phyloP scores from a whole-genome alignment of 2,797 vertebrate genomes.

The Lagocephalus sceleratus region DNA sequence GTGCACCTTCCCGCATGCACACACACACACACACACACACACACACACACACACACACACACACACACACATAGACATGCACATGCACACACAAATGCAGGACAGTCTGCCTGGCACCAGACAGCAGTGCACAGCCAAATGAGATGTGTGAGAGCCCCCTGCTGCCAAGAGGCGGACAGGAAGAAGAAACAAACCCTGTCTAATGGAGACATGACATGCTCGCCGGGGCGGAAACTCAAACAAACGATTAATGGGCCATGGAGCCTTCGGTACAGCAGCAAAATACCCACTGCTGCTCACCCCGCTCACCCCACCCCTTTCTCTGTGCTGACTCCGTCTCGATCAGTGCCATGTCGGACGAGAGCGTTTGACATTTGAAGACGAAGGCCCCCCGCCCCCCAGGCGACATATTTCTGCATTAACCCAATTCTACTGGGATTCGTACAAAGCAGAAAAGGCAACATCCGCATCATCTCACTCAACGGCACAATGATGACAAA shows the following conservation, averaged over 20 bases:
- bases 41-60: constrained; percentile 19
- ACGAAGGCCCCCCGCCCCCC: constrained; percentile 37
- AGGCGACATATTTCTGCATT: constrained; percentile 51
- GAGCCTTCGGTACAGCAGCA: constrained; percentile 71
- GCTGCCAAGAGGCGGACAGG: constrained; percentile 77
- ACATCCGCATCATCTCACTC: background rate
- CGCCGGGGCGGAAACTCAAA: constrained; percentile 80
- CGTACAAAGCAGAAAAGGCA: constrained; percentile 21
- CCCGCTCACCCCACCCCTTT: constrained; percentile 2
- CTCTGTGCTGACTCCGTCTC: constrained; percentile 47
- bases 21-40: constrained; percentile 22
- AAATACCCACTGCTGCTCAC: constrained; percentile 52
- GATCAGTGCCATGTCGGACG: constrained; percentile 50
- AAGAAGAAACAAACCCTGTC: constrained; percentile 79
- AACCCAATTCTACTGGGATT: constrained; percentile 30
- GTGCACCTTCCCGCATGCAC: constrained; percentile 25
- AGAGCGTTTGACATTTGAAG: constrained; percentile 57
- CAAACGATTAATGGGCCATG: constrained; percentile 82
- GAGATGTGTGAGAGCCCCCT: constrained; percentile 81
- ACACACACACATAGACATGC: constrained; percentile 20
- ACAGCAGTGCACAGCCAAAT: constrained; percentile 69
- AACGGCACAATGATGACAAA: too few relatives aligned
- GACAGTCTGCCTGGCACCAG: constrained; percentile 84
- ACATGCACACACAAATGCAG: constrained; percentile 42
- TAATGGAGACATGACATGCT: constrained; percentile 85